Percentiles rank a stretch among this genome's conserved stretches.
These are phyloP conservation scores for Hippocampus barbouri DNA, from an alignment of 2,113 vertebrate genomes.

Conservation along the genomic window DNA sequence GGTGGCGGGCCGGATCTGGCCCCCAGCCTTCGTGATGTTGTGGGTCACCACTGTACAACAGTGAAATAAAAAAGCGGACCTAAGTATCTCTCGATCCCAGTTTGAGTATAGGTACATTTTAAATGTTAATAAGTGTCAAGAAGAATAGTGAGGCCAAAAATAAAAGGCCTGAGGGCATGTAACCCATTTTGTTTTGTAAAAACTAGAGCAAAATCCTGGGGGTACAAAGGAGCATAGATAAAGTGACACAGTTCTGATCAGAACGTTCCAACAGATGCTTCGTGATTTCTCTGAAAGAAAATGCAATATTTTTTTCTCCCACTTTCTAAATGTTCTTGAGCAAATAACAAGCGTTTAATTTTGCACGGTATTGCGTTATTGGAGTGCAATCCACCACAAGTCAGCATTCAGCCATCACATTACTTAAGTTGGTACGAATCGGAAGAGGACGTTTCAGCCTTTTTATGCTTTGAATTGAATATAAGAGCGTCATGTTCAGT, in stretches of 20 bases:
- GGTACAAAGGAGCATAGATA: constrained; percentile 51
- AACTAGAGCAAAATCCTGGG: constrained; percentile 58
- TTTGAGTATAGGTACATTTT: constrained; percentile 23
- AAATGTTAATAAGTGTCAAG: constrained; percentile 23
- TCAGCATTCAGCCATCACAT: too few species aligned
- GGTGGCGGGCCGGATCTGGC: too few species aligned
- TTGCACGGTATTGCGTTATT: too few species aligned
- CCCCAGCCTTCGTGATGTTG: background rate
- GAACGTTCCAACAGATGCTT: constrained; percentile 11
- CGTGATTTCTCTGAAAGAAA: constrained; percentile 9
- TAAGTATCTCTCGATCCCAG: constrained; percentile 11
- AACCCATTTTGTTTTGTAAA: constrained; percentile 56
- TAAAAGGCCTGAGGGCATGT: constrained; percentile 36
- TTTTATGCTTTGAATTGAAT: too few species aligned
- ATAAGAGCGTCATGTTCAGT: too few species aligned
- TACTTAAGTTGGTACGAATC: too few species aligned
- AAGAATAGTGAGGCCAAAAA: constrained; percentile 46
- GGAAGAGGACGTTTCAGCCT: too few species aligned
- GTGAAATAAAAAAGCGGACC: constrained; percentile 1
- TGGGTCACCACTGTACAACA: background rate
- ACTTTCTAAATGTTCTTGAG: too few species aligned
- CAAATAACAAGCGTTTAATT: too few species aligned
- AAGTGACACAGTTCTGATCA: constrained; percentile 40
- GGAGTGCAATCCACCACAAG: too few species aligned
- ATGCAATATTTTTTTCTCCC: background rate